These are phyloP conservation scores for Harpegnathos saltator DNA, from an alignment of 1,140 invertebrate genomes.

Conservation along the genomic window DNA sequence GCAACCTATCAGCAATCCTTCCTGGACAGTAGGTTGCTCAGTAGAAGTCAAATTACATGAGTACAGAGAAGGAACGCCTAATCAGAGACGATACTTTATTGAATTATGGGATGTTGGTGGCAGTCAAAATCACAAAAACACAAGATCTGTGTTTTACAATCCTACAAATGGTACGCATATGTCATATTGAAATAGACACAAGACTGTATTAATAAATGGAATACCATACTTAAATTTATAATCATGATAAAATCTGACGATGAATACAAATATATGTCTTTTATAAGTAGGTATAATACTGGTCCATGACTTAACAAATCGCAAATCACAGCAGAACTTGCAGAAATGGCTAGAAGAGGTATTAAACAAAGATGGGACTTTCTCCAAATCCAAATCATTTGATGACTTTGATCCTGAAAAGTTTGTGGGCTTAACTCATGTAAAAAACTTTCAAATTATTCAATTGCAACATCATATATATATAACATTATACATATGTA, in stretches of 20 bases:
- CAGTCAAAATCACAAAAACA: slow-evolving; percentile 95
- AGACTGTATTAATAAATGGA: background rate
- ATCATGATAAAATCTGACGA: slow-evolving; percentile 18
- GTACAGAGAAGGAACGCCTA: slow-evolving; percentile 96
- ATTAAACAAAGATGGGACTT: slow-evolving; percentile 91
- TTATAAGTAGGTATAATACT: slow-evolving; percentile 92
- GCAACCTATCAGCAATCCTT: slow-evolving; percentile 93
- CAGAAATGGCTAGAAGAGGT: slow-evolving; percentile 97
- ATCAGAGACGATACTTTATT: slow-evolving; percentile 96
- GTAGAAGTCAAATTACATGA: slow-evolving; percentile 98
- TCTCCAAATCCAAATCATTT: slow-evolving; percentile 81
- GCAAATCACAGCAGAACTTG: slow-evolving; percentile 97
- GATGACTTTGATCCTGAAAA: slow-evolving; percentile 96
- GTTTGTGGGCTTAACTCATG: slow-evolving; percentile 93
- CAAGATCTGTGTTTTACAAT: slow-evolving; percentile 96
- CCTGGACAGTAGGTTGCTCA: slow-evolving; percentile 98
- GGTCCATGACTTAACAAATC: slow-evolving; percentile 98
- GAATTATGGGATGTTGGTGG: slow-evolving; percentile 99
- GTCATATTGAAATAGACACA: slow-evolving; percentile 15
- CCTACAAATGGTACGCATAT: slow-evolving; percentile 93
- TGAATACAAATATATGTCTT: slow-evolving; percentile 61
- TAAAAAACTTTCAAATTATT: slow-evolving; percentile 66
- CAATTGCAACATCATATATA: background rate
- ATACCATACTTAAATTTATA: background rate
- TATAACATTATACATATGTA: background rate